Base-by-base conservation (phyloP, 2,888 invertebrate genomes). In the Linyphia triangularis region DNA sequence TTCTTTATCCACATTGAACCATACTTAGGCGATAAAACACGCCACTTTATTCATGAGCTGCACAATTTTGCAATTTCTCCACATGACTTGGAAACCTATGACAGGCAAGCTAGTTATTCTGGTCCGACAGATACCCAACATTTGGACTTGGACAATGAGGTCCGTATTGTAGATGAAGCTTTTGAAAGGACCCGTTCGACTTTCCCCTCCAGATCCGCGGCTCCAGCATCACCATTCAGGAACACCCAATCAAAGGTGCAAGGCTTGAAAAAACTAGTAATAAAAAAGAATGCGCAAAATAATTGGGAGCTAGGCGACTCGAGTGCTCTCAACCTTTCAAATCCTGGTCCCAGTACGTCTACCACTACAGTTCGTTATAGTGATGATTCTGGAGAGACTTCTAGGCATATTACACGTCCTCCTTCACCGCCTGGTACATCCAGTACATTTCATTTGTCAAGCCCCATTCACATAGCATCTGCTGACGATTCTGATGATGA, bases 21-120 rank as follows among this genome's bases (percentile, higher is more conserved):
- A 16, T 96, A 95, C 92, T 94, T 97, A 89, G 95, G 95, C 24
- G 93, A 94, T 0, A 94, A 95, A 90, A 96, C 97, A 0, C 95
- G 95, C 85, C 98, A 98, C 93, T 98, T 98, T 92, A 94, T 97
- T 40, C 97, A 98, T 92, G 98, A 98, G 92, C 94, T 98, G 89
- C 95, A 95, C 91, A 95, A 95, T 92, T 98, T 96, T 93, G 97
- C 98, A 40, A 94, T 96, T 33, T 97, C 97, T 13, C 96, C 97
- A 0, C 96, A 95, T 92, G 97, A 97, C 92, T 95, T 98, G 95
- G 94, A 95, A 79, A 96, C 96, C n/a, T 94, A 93, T 91, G 94
- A 94, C 90, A 90, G 91, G 33, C 91, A 91, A 61, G 92, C 92
- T 2, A 89, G 91, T 10, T 93, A 93, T 91, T 91, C 51, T 16